These are phyloP conservation scores for Poecilia velifera DNA, from an alignment of 2,797 vertebrate genomes.

Conservation along the genomic window DNA sequence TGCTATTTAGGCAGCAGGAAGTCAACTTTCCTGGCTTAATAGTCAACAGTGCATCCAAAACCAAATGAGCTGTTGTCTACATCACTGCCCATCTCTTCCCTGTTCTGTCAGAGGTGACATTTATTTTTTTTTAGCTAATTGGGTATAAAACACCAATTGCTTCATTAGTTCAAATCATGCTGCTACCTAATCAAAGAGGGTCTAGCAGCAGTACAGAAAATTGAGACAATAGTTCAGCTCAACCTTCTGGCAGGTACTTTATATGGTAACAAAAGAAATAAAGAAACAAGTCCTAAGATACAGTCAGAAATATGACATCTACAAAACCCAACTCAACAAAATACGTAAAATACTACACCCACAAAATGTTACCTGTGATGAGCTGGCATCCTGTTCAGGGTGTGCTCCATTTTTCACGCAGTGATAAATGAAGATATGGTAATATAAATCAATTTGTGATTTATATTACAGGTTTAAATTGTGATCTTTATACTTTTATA, in stretches of 20 bases:
- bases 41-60: neutral
- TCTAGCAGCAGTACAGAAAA: neutral
- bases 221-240: neutral
- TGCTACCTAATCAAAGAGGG: neutral
- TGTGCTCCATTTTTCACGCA: neutral
- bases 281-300: neutral
- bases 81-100: neutral
- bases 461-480: neutral
- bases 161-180: slow-evolving; percentile 1
- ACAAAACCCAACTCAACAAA: neutral
- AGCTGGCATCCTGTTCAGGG: neutral
- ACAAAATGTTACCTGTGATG: neutral
- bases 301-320: neutral
- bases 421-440: neutral
- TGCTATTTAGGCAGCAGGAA: neutral
- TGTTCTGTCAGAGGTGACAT: neutral
- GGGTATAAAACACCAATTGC: neutral
- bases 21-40: neutral
- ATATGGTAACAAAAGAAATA: neutral
- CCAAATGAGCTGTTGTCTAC: neutral
- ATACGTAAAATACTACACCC: neutral
- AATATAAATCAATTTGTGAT: neutral
- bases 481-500: neutral
- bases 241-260: neutral
- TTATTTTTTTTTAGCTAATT: neutral